Conservation (phyloP, 2,113 vertebrate species). For the Xenopus borealis region DNA sequence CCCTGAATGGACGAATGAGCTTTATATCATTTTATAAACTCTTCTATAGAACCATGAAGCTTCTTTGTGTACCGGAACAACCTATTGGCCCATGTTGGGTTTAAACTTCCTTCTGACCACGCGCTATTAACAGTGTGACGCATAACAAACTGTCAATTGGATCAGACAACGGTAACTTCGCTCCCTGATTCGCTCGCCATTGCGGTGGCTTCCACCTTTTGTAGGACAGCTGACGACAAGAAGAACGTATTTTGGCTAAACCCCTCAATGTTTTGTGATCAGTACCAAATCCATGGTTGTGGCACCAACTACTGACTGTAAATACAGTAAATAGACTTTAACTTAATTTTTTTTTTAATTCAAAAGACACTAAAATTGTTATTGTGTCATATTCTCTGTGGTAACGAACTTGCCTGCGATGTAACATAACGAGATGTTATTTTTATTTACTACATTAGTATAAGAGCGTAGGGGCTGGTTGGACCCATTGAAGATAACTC, state of each 20-base stretch:
- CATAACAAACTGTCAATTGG: conserved; percentile 58
- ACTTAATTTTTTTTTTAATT: conserved; percentile 4
- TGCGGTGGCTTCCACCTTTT: too few species aligned
- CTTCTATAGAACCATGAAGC: conserved; percentile 62
- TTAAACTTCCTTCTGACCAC: conserved; percentile 64
- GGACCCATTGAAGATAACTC: conserved; percentile 20
- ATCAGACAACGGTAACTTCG: conserved; percentile 56
- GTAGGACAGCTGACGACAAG: too few species aligned
- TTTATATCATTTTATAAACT: conserved; percentile 51
- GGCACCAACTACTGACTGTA: conserved; percentile 59
- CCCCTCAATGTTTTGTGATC: conserved; percentile 55
- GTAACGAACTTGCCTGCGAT: background rate
- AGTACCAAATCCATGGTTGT: conserved; percentile 68
- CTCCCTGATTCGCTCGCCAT: conserved; percentile 62
- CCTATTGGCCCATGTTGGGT: conserved; percentile 71
- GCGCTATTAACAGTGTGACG: conserved; percentile 61
- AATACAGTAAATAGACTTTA: background rate
- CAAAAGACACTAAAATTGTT: conserved; percentile 53
- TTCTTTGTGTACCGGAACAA: conserved; percentile 66
- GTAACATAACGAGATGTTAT: background rate
- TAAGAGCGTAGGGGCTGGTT: conserved; percentile 19
- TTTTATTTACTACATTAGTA: conserved; percentile 46
- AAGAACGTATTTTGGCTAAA: conserved; percentile 45
- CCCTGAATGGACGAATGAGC: conserved; percentile 16
- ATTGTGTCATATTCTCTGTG: conserved; percentile 50